Percentiles rank a stretch among this genome's conserved stretches.
phyloP scores from a whole-genome alignment of 2,113 vertebrate genomes.

The Rhea americana region DNA sequence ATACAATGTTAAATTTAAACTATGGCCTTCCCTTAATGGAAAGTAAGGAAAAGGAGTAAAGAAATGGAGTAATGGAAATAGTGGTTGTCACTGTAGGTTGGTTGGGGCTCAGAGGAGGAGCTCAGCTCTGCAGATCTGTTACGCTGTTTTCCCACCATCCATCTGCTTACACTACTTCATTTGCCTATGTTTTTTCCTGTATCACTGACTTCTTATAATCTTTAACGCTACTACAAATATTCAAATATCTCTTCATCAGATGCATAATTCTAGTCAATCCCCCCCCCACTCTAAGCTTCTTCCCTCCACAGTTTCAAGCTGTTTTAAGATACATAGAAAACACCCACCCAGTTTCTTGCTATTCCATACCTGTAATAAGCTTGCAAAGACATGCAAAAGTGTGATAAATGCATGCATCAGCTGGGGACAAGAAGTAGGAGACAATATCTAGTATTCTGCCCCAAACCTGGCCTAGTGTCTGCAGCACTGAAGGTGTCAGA shows the following conservation, averaged over 20 bases:
- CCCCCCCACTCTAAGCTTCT: not conserved
- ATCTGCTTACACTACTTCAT: not conserved
- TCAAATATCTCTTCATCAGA: not conserved
- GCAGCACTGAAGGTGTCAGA: not conserved
- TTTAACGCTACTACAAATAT: not conserved
- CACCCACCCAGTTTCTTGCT: not conserved
- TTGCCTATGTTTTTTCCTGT: not conserved
- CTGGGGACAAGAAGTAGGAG: not conserved
- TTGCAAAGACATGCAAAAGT: not conserved
- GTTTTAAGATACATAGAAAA: not conserved
- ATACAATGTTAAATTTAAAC: not conserved
- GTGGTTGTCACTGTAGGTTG: not conserved
- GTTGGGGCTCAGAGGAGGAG: not conserved
- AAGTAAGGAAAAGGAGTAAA: not conserved
- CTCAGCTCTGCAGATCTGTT: not conserved
- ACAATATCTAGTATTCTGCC: not conserved
- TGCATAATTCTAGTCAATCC: not conserved
- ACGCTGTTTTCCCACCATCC: not conserved
- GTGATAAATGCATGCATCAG: not conserved
- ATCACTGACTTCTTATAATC: not conserved
- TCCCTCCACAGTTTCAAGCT: not conserved
- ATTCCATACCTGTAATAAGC: not conserved
- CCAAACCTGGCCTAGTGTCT: not conserved
- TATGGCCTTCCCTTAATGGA: not conserved
- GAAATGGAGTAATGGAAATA: not conserved